phyloP scores from a whole-genome alignment of 2,888 invertebrate species.

The Drosophila birchii region DNA sequence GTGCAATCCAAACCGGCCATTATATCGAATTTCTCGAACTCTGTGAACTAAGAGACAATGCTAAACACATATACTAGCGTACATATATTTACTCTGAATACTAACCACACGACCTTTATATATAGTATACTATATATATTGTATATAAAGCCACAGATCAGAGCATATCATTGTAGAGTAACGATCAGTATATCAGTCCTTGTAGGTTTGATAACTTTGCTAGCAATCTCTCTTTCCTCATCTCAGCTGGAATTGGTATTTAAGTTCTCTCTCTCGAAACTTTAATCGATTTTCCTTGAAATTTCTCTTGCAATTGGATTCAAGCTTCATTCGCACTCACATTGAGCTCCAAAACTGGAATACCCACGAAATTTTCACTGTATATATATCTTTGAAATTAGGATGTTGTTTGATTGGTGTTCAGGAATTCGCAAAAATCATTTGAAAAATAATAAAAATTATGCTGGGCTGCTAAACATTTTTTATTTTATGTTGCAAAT shows the following conservation, averaged over 20 bases:
- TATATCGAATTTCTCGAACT: constrained; percentile 71
- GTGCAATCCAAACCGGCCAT: constrained; percentile 71
- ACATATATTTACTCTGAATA: constrained; percentile 37
- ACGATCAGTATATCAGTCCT: constrained; percentile 35
- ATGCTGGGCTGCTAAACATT: constrained; percentile 29
- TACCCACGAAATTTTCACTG: constrained; percentile 16
- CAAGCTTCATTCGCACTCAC: constrained; percentile 29
- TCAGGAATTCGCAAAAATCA: constrained; percentile 5
- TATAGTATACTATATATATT: constrained; percentile 14
- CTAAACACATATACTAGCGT: constrained; percentile 28
- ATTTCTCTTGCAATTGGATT: constrained; percentile 22
- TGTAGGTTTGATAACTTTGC: constrained; percentile 23
- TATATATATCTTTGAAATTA: constrained; percentile 23
- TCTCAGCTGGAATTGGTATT: constrained; percentile 19
- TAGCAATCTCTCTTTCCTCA: constrained; percentile 23
- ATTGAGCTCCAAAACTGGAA: constrained; percentile 13
- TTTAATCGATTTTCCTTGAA: constrained; percentile 17
- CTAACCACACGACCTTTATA: constrained; percentile 31
- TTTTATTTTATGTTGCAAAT: constrained; percentile 8
- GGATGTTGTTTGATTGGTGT: constrained; percentile 37
- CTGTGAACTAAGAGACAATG: constrained; percentile 29
- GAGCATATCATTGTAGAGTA: constrained; percentile 44
- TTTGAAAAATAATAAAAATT: neutral
- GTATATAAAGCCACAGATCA: constrained; percentile 44
- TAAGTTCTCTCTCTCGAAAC: neutral